These are phyloP conservation scores for Corbicula japonica DNA, from an alignment of 2,888 invertebrate genomes.

Conservation along the genomic window DNA sequence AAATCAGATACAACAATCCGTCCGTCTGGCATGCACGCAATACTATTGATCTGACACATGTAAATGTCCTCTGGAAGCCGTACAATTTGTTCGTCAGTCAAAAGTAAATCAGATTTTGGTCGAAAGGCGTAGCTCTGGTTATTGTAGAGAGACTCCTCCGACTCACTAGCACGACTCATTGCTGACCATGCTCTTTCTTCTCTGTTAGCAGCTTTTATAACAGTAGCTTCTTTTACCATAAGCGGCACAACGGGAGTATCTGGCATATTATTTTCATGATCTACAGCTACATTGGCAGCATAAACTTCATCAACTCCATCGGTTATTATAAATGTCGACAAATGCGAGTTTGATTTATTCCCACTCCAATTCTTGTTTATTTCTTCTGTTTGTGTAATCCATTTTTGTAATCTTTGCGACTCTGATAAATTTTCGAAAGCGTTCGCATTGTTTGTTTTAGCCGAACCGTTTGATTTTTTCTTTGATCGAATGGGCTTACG, in stretches of 20 bases:
- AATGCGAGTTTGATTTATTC: too few species aligned
- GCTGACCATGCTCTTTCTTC: slow-evolving; percentile 17
- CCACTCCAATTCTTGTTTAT: slow-evolving; percentile 11
- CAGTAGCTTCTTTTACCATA: slow-evolving; percentile 11
- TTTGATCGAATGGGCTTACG: not conserved
- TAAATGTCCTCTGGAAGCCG: slow-evolving; percentile 25
- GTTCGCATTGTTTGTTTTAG: not conserved
- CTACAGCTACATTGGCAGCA: not conserved
- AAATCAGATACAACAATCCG: slow-evolving; percentile 36
- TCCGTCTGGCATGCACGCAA: slow-evolving; percentile 50
- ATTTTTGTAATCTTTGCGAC: slow-evolving; percentile 9
- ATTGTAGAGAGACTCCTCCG: slow-evolving; percentile 23
- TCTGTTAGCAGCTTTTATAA: not conserved
- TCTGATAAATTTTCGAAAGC: slow-evolving; percentile 11
- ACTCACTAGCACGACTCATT: slow-evolving; percentile 5
- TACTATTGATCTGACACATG: slow-evolving; percentile 31
- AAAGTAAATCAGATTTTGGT: slow-evolving; percentile 7
- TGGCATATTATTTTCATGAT: not conserved
- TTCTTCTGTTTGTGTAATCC: slow-evolving; percentile 31
- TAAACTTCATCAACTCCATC: slow-evolving; percentile 4
- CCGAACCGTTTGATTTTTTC: not conserved
- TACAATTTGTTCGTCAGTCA: slow-evolving; percentile 16
- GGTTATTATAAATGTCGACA: not conserved
- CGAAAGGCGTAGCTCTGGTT: slow-evolving; percentile 22
- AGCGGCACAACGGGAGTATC: not conserved